A percentile compares a stretch with the other conserved stretches of the same genome.
Conservation (phyloP, 2,797 vertebrate genomes). For the Caiman crocodilus region DNA sequence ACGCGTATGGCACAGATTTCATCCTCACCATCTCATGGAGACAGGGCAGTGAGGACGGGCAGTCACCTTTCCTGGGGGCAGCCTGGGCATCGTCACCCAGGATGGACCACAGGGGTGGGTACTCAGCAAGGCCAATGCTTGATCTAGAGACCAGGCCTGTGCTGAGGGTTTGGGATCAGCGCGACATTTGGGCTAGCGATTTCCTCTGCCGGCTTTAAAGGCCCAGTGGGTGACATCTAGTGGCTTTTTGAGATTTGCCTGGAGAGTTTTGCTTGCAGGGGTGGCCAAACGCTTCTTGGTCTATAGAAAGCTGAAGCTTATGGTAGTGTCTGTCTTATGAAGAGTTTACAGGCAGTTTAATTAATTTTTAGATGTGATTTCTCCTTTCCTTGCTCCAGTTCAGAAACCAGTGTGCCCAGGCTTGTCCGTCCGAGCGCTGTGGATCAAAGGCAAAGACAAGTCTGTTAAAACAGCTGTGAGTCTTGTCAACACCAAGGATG, state of each 20-base stretch:
- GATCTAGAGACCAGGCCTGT: no score
- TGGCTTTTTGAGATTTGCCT: no score
- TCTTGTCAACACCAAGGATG: background rate
- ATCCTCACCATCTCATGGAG: background rate
- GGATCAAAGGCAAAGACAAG: background rate
- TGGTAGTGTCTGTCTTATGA: background rate
- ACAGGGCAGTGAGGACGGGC: background rate
- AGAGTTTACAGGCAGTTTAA: background rate
- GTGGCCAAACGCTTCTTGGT: no score
- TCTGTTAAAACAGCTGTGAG: background rate
- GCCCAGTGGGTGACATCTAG: no score
- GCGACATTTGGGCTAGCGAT: no score
- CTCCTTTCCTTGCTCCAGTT: background rate
- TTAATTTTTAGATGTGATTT: background rate
- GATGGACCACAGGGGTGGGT: no score
- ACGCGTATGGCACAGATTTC: background rate
- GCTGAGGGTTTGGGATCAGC: no score
- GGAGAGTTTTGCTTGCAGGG: no score
- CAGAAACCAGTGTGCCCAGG: background rate
- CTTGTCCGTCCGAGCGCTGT: background rate
- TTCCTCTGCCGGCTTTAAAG: no score
- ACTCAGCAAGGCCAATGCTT: no score
- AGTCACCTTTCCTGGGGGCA: no score
- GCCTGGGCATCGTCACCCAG: no score
- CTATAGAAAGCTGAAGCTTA: background rate